Evolutionary conservation across 2,113 vertebrate genomes (phyloP), one percentile per base, ranked within the genome.

Genomic region (Callospermophilus lateralis): DNA sequence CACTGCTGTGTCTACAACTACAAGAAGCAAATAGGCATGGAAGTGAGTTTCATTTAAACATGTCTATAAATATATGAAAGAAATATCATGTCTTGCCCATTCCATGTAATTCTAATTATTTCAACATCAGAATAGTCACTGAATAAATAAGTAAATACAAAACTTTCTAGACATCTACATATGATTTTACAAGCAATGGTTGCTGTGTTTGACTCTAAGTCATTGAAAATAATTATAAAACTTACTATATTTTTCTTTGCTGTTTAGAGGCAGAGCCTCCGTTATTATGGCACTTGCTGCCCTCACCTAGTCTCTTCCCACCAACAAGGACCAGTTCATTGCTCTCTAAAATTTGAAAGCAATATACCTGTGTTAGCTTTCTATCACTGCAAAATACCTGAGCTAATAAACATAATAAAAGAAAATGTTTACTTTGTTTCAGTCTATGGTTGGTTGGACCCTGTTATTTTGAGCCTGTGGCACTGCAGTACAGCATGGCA

Each of bases 281-380:
- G 4, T 65, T 86, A 53, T 34, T 26, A 28, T 20, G 5, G 5
- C 37, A 2, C 1, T 15, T 32, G 5, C 0, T 12, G 3, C 1
- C 2, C 13, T 1, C 4, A 8, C 0, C 45, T 10, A 3, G 16
- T 5, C 11, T 0, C 15, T 28, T 0, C 11, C 20, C 3, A 3
- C 13, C 42, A 48, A 22, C 1, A 24, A 19, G 24, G 11, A 30
- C 7, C 34, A 6, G 22, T 3, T 4, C 10, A 63, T n/a, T 91
- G 1, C 20, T 61, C 8, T 70, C 15, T 55, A 17, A 84, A 1
- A 19, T n/a, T 87, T n/a, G 32, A 84, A n/a, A 77, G 34, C 10
- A 61, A 1, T 58, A 53, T 5, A 4, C 4, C 6, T 79, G 37
- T 74, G 37, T 15, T 74, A 42, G 11, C 22, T 84, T 67, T 24